Base-by-base conservation (phyloP, 92 coral and sea anemone genomes). In the Umimayanthus chanpuru region DNA sequence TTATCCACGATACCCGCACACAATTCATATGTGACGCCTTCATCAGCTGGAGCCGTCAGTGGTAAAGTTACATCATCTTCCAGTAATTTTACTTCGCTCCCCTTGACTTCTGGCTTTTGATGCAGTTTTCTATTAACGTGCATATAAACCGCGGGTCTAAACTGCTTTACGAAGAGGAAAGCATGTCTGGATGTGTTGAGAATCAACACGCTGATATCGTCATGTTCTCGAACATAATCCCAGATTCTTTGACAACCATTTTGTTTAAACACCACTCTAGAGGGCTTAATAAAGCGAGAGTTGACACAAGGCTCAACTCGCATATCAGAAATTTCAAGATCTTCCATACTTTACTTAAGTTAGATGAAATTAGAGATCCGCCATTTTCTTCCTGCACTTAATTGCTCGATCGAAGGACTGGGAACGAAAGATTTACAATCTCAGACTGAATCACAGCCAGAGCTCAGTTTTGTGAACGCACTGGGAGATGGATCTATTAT, bases 1-100 rank as follows among this genome's bases (percentile, higher is more conserved):
- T 95, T 93, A 80, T 97, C 99, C 47, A 97, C 90, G 49, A 97
- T 97, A 55, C 99, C 99, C 2, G 99, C 98, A 89, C 99, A 97
- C 10, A 97, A 89, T 92, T 97, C 99, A 81, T 97, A 97, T 2
- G 99, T 97, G 38, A 97, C 93, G 30, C 98, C 99, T 49, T 89
- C 91, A 70, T 61, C 87, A 25, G 93, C 91, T 32, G 93, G 90
- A 23, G 98, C 98, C 26, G 90, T 90, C 30, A 97, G 85, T 47
- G 92, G 91, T 16, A 87, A 81, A 23, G 93, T 81, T 2, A 88
- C 76, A 47, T 95, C 94, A 76, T 95, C 99, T 23, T 93, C 91
- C 71, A 56, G 53, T 61, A 95, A 92, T 67, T 73, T 29, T 72
- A 91, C 90, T 29, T 89, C 85, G 67, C 92, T 91, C 15, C 84